These are phyloP conservation scores for Glaucopsyche alexis DNA, from an alignment of 2,888 invertebrate genomes.

Conservation along the genomic window DNA sequence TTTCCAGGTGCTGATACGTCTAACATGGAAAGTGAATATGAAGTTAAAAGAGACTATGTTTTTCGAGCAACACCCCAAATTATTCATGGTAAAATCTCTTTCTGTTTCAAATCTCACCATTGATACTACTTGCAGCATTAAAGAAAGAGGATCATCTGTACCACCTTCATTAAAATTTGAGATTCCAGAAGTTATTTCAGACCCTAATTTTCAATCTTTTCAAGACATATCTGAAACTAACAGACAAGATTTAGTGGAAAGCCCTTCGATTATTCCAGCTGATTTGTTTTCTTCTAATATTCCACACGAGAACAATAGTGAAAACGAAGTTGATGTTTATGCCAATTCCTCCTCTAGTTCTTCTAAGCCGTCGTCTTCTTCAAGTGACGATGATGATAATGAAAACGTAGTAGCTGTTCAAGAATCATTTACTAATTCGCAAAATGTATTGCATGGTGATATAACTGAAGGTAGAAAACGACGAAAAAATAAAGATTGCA, in stretches of 20 bases:
- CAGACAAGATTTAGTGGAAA: constrained; percentile 25
- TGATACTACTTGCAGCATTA: constrained; percentile 28
- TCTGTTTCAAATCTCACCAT: constrained; percentile 31
- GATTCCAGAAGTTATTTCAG: constrained; percentile 23
- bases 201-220: constrained; percentile 23
- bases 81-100: constrained; percentile 30
- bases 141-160: constrained; percentile 31
- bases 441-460: no score
- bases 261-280: constrained; percentile 24
- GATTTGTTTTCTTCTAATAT: constrained; percentile 23
- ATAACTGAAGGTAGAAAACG: no score
- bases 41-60: constrained; percentile 23
- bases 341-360: constrained; percentile 25
- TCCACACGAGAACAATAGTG: constrained; percentile 23
- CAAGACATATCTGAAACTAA: constrained; percentile 9
- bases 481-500: no score
- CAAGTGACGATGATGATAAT: neutral
- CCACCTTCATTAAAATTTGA: constrained; percentile 31
- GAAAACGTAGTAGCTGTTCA: no score
- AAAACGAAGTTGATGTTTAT: constrained; percentile 26
- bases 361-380: constrained; percentile 13
- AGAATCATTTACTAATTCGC: no score
- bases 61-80: constrained; percentile 27
- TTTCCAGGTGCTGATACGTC: constrained; percentile 22
- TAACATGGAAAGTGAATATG: constrained; percentile 18